Percentiles rank a stretch among this genome's conserved stretches.
Conservation (phyloP, 2,888 invertebrate genomes). For the Phyto melanocephala region DNA sequence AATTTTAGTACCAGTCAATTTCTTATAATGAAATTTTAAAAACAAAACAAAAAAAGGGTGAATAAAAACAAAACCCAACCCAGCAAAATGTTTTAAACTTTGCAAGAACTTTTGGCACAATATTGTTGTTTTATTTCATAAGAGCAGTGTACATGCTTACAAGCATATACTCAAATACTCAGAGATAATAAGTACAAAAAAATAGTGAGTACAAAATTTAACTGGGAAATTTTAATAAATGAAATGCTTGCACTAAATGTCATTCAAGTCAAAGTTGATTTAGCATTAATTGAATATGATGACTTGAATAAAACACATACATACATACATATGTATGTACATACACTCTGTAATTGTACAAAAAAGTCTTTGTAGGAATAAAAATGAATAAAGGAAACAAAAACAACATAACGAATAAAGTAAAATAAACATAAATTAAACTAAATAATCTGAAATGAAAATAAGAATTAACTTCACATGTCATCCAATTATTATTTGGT, state of each 20-base stretch:
- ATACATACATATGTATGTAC: too few relatives aligned
- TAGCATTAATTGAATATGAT: conserved; percentile 44
- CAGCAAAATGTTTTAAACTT: conserved; percentile 13
- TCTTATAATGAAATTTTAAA: conserved; percentile 4
- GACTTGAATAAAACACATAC: neutral
- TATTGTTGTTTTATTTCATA: too few relatives aligned
- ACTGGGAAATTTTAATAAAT: neutral
- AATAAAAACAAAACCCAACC: neutral
- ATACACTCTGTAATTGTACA: conserved; percentile 6
- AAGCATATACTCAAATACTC: too few relatives aligned
- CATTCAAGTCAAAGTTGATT: conserved; percentile 50
- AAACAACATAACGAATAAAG: too few relatives aligned
- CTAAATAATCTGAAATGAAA: conserved; percentile 32
- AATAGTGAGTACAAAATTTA: too few relatives aligned
- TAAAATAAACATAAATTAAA: conserved; percentile 24
- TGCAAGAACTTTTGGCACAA: neutral
- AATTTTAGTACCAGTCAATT: conserved; percentile 28
- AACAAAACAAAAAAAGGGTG: conserved; percentile 8
- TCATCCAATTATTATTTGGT: conserved; percentile 61
- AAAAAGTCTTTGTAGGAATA: conserved; percentile 15
- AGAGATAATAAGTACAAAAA: too few relatives aligned
- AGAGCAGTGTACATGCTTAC: too few relatives aligned
- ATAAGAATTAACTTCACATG: conserved; percentile 60
- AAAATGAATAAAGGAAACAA: conserved; percentile 4
- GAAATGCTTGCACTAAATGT: conserved; percentile 26